Conservation (phyloP, 2,888 invertebrate species). For the Clistopyga incitator region DNA sequence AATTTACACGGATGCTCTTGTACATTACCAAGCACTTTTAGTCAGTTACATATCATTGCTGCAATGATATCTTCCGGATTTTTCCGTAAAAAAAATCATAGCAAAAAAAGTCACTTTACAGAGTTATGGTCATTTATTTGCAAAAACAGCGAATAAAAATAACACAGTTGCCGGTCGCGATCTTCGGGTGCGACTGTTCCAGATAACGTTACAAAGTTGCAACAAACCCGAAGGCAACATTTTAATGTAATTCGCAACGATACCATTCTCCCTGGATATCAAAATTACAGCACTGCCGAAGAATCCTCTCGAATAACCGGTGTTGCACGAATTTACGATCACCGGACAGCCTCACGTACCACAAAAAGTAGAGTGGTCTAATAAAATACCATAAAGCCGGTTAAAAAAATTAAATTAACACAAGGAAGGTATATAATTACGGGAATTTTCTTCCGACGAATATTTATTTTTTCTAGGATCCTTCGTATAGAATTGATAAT, state of each 20-base stretch:
- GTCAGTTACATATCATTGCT: conserved; percentile 3
- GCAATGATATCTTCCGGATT: not conserved
- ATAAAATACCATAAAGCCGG: no score
- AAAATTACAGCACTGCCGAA: conserved; percentile 33
- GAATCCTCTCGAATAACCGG: conserved; percentile 48
- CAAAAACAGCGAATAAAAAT: not conserved
- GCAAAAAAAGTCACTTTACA: conserved; percentile 35
- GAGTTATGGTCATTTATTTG: not conserved
- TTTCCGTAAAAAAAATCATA: no score
- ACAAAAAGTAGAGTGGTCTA: not conserved
- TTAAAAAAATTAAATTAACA: no score
- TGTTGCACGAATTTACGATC: conserved; percentile 35
- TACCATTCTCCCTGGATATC: conserved; percentile 40
- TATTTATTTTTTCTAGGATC: not conserved
- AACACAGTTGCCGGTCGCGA: not conserved
- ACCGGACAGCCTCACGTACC: conserved; percentile 40
- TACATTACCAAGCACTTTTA: conserved; percentile 3
- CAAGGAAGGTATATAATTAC: no score
- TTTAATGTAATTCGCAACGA: conserved; percentile 45
- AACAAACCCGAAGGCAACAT: conserved; percentile 12
- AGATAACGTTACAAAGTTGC: not conserved
- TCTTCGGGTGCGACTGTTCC: not conserved
- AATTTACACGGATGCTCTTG: not conserved
- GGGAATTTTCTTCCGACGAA: no score
- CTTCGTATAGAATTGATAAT: not conserved